A percentile compares a stretch with the other conserved stretches of the same genome.
phyloP scores from a whole-genome alignment of 2,888 invertebrate species.

The Teinopalpus imperialis region DNA sequence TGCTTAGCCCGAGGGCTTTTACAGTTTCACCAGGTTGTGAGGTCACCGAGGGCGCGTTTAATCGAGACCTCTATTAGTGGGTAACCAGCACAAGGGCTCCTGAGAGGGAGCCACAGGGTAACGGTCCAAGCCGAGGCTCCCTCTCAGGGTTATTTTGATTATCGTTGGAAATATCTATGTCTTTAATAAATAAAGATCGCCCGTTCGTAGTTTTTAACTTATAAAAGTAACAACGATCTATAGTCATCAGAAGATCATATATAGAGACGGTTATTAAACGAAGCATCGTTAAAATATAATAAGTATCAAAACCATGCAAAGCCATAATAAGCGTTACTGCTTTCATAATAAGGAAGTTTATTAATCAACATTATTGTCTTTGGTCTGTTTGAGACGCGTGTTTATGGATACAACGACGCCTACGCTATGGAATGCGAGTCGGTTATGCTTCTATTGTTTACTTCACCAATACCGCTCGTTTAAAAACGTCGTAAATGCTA shows the following conservation, averaged over 20 bases:
- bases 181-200: no score
- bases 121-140: no score
- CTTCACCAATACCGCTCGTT: constrained; percentile 9
- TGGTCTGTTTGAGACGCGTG: constrained; percentile 43
- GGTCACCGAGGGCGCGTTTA: no score
- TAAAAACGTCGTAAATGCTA: constrained; percentile 1
- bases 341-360: constrained; percentile 45
- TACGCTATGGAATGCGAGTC: constrained; percentile 56
- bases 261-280: constrained; percentile 28
- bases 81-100: no score
- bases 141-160: no score
- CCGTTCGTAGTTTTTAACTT: background rate
- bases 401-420: constrained; percentile 59
- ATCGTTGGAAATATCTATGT: no score
- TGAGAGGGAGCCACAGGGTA: no score
- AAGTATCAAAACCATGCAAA: constrained; percentile 26
- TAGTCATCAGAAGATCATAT: constrained; percentile 28
- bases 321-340: constrained; percentile 35
- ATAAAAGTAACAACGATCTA: constrained; percentile 8
- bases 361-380: constrained; percentile 40
- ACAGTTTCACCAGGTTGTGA: no score
- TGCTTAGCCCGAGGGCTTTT: no score
- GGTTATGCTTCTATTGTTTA: constrained; percentile 58
- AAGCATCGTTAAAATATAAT: constrained; percentile 26
- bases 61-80: no score